Base-by-base conservation (phyloP, 2,113 vertebrate genomes). In the Xenopus laevis region DNA sequence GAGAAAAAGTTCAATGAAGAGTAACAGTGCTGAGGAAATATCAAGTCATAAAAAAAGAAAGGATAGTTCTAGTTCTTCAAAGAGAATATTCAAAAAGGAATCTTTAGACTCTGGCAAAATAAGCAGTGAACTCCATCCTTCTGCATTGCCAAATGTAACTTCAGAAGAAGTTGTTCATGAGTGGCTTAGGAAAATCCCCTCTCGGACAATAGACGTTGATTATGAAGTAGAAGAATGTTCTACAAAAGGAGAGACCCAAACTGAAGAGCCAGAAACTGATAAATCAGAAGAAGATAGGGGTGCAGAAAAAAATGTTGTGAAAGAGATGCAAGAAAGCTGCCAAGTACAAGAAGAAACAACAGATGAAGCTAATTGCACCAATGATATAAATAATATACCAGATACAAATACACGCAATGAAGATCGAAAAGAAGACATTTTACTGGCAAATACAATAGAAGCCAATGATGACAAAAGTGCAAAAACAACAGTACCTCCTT, bases 101-200 rank as follows among this genome's bases (percentile, higher is more conserved):
- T 20, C 17, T 21, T 47, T 17, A 11, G 16, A 47, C 21, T 46
- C n/a, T 0, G 1, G 23, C 23, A 27, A 27, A 27, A 27, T 2
- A 27, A 27, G 23, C 23, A 27, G 4, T 4, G 23, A 84, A 0
- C 10, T 93, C 47, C 80, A 81, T 1, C 95, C 93, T 10, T 91
- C 89, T 5, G 80, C 78, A 57, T 85, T 99, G 78, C 95, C 97
- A 78, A 93, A 89, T 17, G 12, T 91, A 30, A 93, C 95, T 12
- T 91, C 94, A 0, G 91, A 87, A 50, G 91, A 97, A 33, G 89
- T 97, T 46, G 93, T 99, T 47, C 90, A 92, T n/a, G 93, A 95
- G 18, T 99, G 96, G 97, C 83, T 98, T 18, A 90, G 86, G 65
- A 93, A 92, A 71, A 93, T 98, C 80, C 94, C 93, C 27, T 82